Evolutionary conservation across 23 tunicate genomes (phyloP), one percentile per base, ranked within the genome.

Genomic region (Styela clava): DNA sequence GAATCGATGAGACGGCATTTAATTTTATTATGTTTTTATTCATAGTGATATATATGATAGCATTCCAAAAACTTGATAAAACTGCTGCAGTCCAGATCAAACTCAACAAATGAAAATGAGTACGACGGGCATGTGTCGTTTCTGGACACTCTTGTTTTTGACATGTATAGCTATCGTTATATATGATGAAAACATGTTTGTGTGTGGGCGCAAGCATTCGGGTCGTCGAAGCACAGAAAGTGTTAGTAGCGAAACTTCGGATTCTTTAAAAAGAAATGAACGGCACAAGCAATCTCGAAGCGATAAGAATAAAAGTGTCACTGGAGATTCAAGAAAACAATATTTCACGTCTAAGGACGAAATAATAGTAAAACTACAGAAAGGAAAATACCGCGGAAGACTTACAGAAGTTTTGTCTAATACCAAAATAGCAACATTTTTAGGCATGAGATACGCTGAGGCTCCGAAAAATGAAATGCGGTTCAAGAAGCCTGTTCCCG

Each of bases 371-470:
- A 30, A 22, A 34, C 24, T 32, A 12, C 32, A 34, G 35, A 71
- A 62, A 63, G 94, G 94, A 21, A 79, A 63, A 64, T 56, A 80
- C 33, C 34, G 71, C 16, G 94, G 94, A 35, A 34, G 61, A 34
- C 64, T 89, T 3, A 31, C 27, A 23, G 84, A 84, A 34, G 64
- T 88, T 32, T 31, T 79, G 22, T 33, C 86, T 1, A 78, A 70
- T 2, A 73, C 52, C 34, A 74, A 78, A 63, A 79, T 92, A 2
- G 83, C 82, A 3, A 26, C 61, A 20, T 94, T 74, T 81, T 86
- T 88, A 16, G 98, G 98, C 19, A 88, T 94, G 32, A 79, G 79
- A 24, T 94, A 80, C 64, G 98, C 83, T 0, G 69, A 94, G 35
- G 61, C 90, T 7, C 89, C 98, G 30, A 52, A 29, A 23, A 90